Evolutionary conservation across 2,797 vertebrate species (phyloP).

Genomic region (Melanotaenia trifasciata): DNA sequence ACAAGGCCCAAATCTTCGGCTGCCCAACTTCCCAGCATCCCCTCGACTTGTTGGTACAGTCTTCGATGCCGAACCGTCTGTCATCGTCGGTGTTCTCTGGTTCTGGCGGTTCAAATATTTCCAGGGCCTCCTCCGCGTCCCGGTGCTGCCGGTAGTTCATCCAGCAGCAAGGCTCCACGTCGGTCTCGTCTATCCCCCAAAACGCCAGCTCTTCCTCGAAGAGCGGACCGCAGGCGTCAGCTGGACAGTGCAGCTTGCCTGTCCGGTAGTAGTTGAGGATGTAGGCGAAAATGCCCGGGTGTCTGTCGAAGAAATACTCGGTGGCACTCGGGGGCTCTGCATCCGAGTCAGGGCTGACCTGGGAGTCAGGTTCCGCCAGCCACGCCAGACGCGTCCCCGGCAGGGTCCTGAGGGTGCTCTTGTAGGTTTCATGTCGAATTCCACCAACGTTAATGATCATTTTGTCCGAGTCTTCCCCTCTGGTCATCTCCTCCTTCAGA

Average conservation of each 20-base stretch:
- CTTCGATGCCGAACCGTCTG: conserved; percentile 89
- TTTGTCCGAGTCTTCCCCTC: conserved; percentile 95
- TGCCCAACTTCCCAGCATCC: conserved; percentile 90
- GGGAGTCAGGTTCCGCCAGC: conserved; percentile 89
- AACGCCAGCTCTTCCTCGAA: conserved; percentile 98
- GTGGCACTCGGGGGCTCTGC: conserved; percentile 68
- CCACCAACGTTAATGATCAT: conserved; percentile 98
- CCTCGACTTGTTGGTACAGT: conserved; percentile 83
- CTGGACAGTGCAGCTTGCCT: conserved; percentile 97
- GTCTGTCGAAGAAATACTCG: conserved; percentile 96
- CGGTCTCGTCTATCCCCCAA: conserved; percentile 98
- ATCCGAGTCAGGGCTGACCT: conserved; percentile 82
- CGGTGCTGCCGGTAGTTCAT: conserved; percentile 98
- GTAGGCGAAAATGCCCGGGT: conserved; percentile 96
- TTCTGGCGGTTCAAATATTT: conserved; percentile 94
- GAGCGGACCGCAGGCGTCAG: conserved; percentile 96
- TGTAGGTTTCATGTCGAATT: conserved; percentile 97
- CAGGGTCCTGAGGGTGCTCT: conserved; percentile 93
- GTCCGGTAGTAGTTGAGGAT: conserved; percentile 99
- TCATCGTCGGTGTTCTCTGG: conserved; percentile 86
- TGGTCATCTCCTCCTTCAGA: conserved; percentile 96
- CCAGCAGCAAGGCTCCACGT: conserved; percentile 99
- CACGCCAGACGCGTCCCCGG: conserved; percentile 96
- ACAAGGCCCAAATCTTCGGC: conserved; percentile 94
- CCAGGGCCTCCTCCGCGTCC: conserved; percentile 96